These are phyloP conservation scores for Cataglyphis hispanica DNA, from an alignment of 1,140 invertebrate genomes.

Conservation along the genomic window DNA sequence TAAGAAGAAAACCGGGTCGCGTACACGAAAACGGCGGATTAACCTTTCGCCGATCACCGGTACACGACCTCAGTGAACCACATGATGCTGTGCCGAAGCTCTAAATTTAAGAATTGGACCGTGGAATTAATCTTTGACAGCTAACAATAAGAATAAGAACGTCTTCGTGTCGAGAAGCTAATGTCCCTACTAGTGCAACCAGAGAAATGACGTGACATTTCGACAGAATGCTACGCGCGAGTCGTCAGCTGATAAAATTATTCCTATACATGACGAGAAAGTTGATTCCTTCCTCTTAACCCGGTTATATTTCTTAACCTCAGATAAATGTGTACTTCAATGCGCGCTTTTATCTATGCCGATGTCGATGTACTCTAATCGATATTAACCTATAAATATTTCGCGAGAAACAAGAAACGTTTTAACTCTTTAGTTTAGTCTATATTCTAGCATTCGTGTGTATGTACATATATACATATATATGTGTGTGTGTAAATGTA, in stretches of 20 bases:
- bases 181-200: background rate
- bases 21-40: conserved; percentile 45
- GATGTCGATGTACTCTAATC: conserved; percentile 5
- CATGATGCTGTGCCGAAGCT: background rate
- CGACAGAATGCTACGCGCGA: conserved; percentile 3
- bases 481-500: background rate
- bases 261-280: conserved; percentile 8
- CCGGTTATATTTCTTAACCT: conserved; percentile 44
- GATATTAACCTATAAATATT: conserved; percentile 8
- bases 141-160: conserved; percentile 43
- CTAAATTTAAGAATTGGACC: conserved; percentile 62
- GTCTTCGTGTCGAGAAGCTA: conserved; percentile 1
- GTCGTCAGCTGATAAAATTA: conserved; percentile 35
- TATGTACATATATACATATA: too few relatives aligned
- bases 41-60: conserved; percentile 45
- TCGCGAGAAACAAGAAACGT: background rate
- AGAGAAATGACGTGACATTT: conserved; percentile 42
- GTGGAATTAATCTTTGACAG: conserved; percentile 14
- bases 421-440: background rate
- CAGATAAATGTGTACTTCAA: conserved; percentile 35
- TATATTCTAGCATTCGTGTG: background rate
- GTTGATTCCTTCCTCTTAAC: conserved; percentile 35
- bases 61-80: background rate
- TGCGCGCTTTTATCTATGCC: background rate
- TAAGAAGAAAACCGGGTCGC: conserved; percentile 52